A percentile compares a stretch with the other conserved stretches of the same genome.
phyloP scores from a whole-genome alignment of 2,797 vertebrate genomes.

The Cephalopachus bancanus region DNA sequence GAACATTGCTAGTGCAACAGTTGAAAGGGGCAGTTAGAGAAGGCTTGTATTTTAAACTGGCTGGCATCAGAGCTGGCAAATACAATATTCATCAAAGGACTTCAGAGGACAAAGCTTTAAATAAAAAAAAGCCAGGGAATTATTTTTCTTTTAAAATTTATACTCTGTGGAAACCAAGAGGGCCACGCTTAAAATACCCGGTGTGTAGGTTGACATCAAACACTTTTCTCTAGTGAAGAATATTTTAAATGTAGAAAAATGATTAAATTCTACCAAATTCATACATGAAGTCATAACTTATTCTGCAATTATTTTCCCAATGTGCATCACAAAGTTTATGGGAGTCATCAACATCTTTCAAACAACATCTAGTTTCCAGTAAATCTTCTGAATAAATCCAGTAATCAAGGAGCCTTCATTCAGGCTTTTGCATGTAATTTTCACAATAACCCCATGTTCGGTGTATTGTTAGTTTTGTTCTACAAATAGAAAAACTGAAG shows the following conservation, averaged over 20 bases:
- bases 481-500: neutral
- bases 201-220: constrained; percentile 39
- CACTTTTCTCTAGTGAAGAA: neutral
- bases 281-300: neutral
- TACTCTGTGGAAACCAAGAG: constrained; percentile 10
- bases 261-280: neutral
- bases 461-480: neutral
- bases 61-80: constrained; percentile 84
- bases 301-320: neutral
- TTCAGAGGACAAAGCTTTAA: constrained; percentile 79
- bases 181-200: neutral
- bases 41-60: constrained; percentile 73
- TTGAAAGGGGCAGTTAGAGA: constrained; percentile 84
- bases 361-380: constrained; percentile 13
- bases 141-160: constrained; percentile 76
- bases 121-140: constrained; percentile 65
- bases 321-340: neutral
- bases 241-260: constrained; percentile 54
- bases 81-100: constrained; percentile 86
- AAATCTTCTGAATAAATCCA: constrained; percentile 1
- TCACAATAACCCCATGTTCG: neutral
- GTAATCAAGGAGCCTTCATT: neutral
- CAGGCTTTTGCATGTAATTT: neutral
- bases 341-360: constrained; percentile 13
- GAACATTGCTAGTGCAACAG: constrained; percentile 58